Base-by-base conservation (phyloP, 2,113 vertebrate genomes). In the Ctenodactylus gundi region DNA sequence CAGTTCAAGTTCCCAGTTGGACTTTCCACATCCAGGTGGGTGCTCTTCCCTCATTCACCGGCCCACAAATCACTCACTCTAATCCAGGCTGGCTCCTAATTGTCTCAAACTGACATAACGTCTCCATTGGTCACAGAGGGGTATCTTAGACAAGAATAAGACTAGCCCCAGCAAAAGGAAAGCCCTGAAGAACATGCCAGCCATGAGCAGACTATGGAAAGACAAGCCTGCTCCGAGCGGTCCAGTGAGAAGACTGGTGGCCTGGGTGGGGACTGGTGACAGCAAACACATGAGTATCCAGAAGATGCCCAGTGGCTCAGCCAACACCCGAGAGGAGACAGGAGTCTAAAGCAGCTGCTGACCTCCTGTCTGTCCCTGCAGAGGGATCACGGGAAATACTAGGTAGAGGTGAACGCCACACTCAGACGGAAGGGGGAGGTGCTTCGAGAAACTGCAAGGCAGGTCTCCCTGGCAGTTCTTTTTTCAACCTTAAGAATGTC, bases 351-450 rank as follows among this genome's bases (percentile, higher is more conserved):
- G 27, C 39, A 31, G 6, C 1, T 0, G 21, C 62, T 2, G 6
- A 75, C 64, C 18, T 29, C 31, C 53, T 44, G 1, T 0, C 2
- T 5, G 0, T 17, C 18, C 46, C 53, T 55, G 65, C 46, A 0
- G 3, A 18, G 27, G 3, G 17, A 8, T 4, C 39, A 4, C 4
- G 55, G 58, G 58, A 49, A 44, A 10, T 3, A 10, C 41, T 14
- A 4, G 23, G 36, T 12, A 0, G 36, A 44, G 70, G 44, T 7
- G 4, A 39, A 34, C 7, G 11, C 27, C 49, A 21, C 25, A 0
- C 9, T 46, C 21, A 1, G 31, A 7, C 9, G n/a, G 29, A 58
- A 73, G 62, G 21, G 0, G 39, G 3, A 27, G 36, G 0, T 18
- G 29, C 55, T 51, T 46, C 13, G 36, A 53, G 41, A 91, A 58